Conservation (phyloP, 2,113 vertebrate species). For the Dolichallabes microphthalmus region DNA sequence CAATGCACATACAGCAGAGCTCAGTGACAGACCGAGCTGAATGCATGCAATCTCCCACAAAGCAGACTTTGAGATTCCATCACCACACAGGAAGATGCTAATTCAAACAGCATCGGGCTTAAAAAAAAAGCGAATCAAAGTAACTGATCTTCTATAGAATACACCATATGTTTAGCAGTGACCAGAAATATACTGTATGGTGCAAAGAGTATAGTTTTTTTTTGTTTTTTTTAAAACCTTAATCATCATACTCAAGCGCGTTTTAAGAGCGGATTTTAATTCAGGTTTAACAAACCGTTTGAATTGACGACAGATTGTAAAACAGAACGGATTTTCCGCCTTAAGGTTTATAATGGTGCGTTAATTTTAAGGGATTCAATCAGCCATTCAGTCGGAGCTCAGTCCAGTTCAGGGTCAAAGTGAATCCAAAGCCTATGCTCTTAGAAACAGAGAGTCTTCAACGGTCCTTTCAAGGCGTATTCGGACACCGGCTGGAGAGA, state of each 20-base stretch:
- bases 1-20: neutral
- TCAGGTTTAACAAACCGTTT: constrained; percentile 7
- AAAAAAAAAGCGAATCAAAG: neutral
- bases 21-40: neutral
- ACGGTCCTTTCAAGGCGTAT: neutral
- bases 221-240: too few species aligned
- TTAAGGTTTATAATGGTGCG: constrained; percentile 9
- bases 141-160: too few species aligned
- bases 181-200: neutral
- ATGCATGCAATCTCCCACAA: neutral
- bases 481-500: neutral
- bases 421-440: neutral
- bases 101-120: constrained; percentile 8
- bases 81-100: neutral
- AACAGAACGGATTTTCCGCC: neutral
- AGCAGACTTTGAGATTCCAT: neutral
- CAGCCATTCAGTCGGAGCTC: neutral
- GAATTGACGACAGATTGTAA: constrained; percentile 16
- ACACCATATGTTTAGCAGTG: neutral
- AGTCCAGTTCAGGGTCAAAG: neutral
- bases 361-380: constrained; percentile 4
- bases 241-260: neutral
- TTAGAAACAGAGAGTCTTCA: neutral
- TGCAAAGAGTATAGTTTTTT: neutral
- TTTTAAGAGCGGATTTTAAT: constrained; percentile 15